Percentiles rank a stretch among this genome's conserved stretches.
These are phyloP conservation scores for Tadarida brasiliensis DNA, from an alignment of 2,797 vertebrate species.

Conservation along the genomic window DNA sequence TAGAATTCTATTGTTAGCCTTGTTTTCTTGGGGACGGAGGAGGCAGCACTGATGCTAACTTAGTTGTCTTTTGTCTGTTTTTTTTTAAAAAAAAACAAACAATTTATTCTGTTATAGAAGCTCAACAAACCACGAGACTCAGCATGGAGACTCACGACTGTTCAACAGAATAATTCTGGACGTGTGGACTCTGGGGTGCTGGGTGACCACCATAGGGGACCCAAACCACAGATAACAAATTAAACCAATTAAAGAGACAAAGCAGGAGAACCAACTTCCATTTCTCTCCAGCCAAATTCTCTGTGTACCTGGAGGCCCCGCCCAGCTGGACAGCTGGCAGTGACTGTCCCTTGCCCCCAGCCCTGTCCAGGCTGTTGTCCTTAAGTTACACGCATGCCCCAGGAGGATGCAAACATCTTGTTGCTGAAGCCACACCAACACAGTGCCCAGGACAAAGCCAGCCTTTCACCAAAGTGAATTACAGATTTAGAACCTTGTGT, in stretches of 20 bases:
- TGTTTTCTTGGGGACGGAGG: background rate
- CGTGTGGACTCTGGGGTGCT: background rate
- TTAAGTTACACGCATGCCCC: background rate
- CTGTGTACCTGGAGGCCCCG: background rate
- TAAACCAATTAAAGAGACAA: background rate
- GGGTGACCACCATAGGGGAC: background rate
- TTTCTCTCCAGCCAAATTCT: background rate
- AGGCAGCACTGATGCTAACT: background rate
- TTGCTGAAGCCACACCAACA: background rate
- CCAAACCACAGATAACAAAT: background rate
- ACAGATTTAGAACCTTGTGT: slow-evolving; percentile 41
- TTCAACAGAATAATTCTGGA: background rate
- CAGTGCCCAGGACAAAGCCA: background rate
- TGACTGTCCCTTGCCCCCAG: background rate
- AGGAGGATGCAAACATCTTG: background rate
- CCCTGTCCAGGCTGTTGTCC: background rate
- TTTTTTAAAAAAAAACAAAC: background rate
- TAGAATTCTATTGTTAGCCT: background rate
- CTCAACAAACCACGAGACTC: background rate
- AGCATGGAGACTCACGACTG: background rate
- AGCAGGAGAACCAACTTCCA: background rate
- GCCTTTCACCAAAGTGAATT: slow-evolving; percentile 1
- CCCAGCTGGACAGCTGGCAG: background rate
- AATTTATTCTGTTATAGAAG: background rate
- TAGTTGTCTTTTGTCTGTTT: background rate